Evolutionary conservation across 1,140 invertebrate genomes (phyloP).

Genomic region (Drosophila serrata): DNA sequence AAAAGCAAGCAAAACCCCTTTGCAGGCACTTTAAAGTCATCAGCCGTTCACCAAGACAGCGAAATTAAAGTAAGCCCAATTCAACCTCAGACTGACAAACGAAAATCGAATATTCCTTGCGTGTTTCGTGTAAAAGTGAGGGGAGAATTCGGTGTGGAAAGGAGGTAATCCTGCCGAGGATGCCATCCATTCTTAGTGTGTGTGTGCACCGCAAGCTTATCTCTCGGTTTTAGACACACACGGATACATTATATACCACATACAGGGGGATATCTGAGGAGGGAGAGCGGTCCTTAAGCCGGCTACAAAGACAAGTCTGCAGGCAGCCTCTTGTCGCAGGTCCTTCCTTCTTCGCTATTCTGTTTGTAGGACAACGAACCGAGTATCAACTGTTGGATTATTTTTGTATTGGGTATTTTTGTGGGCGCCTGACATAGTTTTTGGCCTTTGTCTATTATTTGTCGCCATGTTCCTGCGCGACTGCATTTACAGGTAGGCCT

Average conservation of each 20-base stretch:
- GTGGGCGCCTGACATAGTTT: conserved; percentile 64
- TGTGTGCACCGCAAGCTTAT: conserved; percentile 51
- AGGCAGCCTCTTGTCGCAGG: conserved; percentile 30
- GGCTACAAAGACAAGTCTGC: conserved; percentile 52
- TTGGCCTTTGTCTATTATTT: conserved; percentile 48
- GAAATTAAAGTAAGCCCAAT: conserved; percentile 71
- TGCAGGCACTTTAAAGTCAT: conserved; percentile 17
- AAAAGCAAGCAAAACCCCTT: conserved; percentile 29
- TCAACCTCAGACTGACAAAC: conserved; percentile 9
- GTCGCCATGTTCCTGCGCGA: conserved; percentile 15
- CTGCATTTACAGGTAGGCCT: conserved; percentile 41
- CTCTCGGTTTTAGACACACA: conserved; percentile 45
- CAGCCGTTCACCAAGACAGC: conserved; percentile 24
- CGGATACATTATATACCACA: conserved; percentile 35
- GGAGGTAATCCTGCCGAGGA: conserved; percentile 29
- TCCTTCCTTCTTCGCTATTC: conserved; percentile 11
- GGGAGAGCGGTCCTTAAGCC: conserved; percentile 56
- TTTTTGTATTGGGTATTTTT: conserved; percentile 58
- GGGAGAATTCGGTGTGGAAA: conserved; percentile 4
- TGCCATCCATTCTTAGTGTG: conserved; percentile 25
- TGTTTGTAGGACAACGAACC: conserved; percentile 71
- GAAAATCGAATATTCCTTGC: conserved; percentile 44
- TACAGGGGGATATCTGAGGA: conserved; percentile 8
- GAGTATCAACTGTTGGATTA: conserved; percentile 68
- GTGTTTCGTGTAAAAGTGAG: conserved; percentile 13